Percentiles rank a stretch among this genome's conserved stretches.
phyloP scores from a whole-genome alignment of 2,797 vertebrate genomes.

The Chelon labrosus region DNA sequence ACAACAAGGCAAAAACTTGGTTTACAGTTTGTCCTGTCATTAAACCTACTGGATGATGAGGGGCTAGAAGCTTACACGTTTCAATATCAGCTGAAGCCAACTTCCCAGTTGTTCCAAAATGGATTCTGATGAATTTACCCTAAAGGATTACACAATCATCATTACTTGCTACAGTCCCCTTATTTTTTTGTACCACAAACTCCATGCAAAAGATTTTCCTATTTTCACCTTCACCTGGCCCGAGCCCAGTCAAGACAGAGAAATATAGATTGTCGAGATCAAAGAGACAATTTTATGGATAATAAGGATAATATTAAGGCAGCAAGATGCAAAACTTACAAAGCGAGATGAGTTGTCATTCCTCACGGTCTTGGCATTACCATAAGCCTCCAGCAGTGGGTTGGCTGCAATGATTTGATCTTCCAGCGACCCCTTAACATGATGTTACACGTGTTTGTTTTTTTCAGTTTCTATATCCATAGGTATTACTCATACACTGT shows the following conservation, averaged over 20 bases:
- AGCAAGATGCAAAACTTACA: conserved; percentile 66
- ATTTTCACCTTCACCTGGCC: not conserved
- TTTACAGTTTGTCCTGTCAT: conserved; percentile 10
- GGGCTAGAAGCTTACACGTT: conserved; percentile 86
- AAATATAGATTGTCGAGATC: no score
- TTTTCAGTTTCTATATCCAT: no score
- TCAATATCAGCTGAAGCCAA: conserved; percentile 94
- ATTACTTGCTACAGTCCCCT: no score
- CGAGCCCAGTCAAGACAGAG: no score
- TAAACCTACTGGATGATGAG: not conserved
- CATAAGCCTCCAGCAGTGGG: conserved; percentile 91
- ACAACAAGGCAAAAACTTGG: not conserved
- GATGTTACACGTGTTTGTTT: not conserved
- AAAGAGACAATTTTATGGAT: no score
- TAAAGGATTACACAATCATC: conserved; percentile 78
- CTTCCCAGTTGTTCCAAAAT: conserved; percentile 90
- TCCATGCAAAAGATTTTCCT: no score
- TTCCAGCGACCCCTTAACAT: conserved; percentile 87
- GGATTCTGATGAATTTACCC: conserved; percentile 96
- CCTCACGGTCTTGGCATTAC: conserved; percentile 93
- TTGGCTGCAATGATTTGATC: conserved; percentile 89
- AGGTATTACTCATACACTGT: no score
- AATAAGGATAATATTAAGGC: no score
- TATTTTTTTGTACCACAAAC: no score
- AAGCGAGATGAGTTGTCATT: conserved; percentile 95